These are phyloP conservation scores for Ormyrus nitidulus DNA, from an alignment of 2,888 invertebrate genomes.

Conservation along the genomic window DNA sequence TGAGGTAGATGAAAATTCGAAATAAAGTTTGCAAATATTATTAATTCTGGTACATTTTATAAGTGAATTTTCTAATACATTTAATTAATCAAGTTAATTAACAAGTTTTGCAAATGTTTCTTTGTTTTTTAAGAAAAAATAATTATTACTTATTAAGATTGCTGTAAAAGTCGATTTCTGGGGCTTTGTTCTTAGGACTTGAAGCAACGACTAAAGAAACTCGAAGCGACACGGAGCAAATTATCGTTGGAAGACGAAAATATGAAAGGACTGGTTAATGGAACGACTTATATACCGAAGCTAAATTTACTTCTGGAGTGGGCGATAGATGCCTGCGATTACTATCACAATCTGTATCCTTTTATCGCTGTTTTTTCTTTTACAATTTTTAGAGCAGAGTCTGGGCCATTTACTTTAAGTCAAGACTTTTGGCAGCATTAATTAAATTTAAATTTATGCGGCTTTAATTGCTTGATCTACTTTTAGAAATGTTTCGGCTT, in stretches of 20 bases:
- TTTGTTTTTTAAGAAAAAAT: no score
- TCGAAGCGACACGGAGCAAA: slow-evolving; percentile 64
- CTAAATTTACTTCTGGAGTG: slow-evolving; percentile 67
- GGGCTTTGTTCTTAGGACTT: slow-evolving; percentile 61
- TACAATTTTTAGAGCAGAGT: not conserved
- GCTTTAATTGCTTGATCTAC: no score
- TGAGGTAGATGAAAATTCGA: not conserved
- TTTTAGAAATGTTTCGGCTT: no score
- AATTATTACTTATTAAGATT: no score
- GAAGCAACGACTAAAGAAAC: slow-evolving; percentile 61
- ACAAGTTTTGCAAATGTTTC: no score
- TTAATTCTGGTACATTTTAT: no score
- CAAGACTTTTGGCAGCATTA: not conserved
- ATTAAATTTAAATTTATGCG: not conserved
- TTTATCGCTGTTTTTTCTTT: slow-evolving; percentile 17
- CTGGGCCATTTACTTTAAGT: not conserved
- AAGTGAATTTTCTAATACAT: no score
- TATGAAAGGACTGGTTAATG: slow-evolving; percentile 64
- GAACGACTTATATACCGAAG: slow-evolving; percentile 65
- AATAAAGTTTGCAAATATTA: no score
- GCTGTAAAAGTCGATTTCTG: slow-evolving; percentile 6
- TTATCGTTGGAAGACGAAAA: slow-evolving; percentile 59
- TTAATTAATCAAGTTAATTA: not conserved
- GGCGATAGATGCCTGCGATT: slow-evolving; percentile 63
- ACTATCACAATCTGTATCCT: slow-evolving; percentile 66